These are phyloP conservation scores for Polia nebulosa DNA, from an alignment of 2,888 invertebrate species.

Conservation along the genomic window DNA sequence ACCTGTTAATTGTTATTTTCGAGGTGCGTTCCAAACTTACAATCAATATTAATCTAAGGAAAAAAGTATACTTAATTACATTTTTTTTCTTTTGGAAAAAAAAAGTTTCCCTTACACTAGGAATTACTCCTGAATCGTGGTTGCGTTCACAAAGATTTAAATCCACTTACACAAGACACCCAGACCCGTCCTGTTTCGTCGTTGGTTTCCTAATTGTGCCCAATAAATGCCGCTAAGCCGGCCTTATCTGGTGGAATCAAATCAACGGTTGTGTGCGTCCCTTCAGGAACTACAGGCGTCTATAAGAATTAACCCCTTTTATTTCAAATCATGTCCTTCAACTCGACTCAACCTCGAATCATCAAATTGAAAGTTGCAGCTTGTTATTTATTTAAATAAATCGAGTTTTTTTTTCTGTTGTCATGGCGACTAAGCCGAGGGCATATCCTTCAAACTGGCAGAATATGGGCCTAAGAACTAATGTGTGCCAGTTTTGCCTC, in stretches of 20 bases:
- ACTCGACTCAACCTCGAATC: background rate
- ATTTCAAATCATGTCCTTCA: background rate
- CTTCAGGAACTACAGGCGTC: slow-evolving; percentile 5
- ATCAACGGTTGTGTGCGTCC: slow-evolving; percentile 14
- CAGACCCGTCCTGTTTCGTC: too few relatives aligned
- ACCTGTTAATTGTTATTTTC: background rate
- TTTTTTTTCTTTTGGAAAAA: too few relatives aligned
- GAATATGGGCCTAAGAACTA: background rate
- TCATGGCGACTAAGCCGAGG: background rate
- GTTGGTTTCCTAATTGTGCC: slow-evolving; percentile 13
- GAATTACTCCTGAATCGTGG: too few relatives aligned
- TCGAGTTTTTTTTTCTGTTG: background rate
- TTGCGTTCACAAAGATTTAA: too few relatives aligned
- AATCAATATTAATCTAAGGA: background rate
- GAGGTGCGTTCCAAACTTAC: background rate
- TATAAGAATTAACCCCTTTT: background rate
- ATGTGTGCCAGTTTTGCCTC: background rate
- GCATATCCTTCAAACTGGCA: background rate
- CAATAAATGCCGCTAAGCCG: slow-evolving; percentile 27
- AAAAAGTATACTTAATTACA: slow-evolving; percentile 14
- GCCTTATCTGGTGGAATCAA: slow-evolving; percentile 47
- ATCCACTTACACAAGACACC: too few relatives aligned
- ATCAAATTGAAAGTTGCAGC: background rate
- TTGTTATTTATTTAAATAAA: background rate
- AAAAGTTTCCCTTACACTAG: too few relatives aligned